Evolutionary conservation across 1,140 invertebrate genomes (phyloP).

Genomic region (Acyrthosiphon pisum): DNA sequence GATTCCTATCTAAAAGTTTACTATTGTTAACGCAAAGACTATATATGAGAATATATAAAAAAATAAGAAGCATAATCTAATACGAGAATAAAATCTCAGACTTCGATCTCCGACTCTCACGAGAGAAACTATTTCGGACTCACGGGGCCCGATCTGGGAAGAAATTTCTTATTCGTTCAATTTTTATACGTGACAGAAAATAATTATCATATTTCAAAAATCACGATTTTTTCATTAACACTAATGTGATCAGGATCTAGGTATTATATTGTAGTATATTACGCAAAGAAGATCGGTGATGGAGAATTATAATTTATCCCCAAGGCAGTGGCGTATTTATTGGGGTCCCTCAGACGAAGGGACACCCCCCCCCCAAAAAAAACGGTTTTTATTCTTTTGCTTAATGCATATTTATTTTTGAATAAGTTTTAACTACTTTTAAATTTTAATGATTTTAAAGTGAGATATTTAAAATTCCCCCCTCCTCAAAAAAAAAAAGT

Average conservation of each 20-base stretch:
- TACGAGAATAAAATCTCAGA: not conserved
- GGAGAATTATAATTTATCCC: not conserved
- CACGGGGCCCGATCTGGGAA: no score
- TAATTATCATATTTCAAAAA: not conserved
- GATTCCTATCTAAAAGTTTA: not conserved
- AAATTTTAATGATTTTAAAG: no score
- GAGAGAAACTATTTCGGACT: no score
- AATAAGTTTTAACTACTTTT: no score
- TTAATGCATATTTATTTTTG: no score
- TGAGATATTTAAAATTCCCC: no score
- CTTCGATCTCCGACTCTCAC: not conserved
- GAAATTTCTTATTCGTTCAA: no score
- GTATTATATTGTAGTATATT: not conserved
- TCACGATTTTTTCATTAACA: not conserved
- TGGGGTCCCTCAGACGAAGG: no score
- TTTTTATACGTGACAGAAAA: not conserved
- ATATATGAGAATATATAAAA: not conserved
- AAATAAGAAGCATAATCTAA: not conserved
- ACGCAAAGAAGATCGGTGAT: not conserved
- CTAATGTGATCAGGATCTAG: not conserved
- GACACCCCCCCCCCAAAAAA: no score
- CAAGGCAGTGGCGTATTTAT: no score
- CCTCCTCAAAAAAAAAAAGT: no score
- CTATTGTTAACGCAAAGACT: not conserved
- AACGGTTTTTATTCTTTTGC: no score